These are phyloP conservation scores for Synergus umbraculus DNA, from an alignment of 2,888 invertebrate genomes.

Conservation along the genomic window DNA sequence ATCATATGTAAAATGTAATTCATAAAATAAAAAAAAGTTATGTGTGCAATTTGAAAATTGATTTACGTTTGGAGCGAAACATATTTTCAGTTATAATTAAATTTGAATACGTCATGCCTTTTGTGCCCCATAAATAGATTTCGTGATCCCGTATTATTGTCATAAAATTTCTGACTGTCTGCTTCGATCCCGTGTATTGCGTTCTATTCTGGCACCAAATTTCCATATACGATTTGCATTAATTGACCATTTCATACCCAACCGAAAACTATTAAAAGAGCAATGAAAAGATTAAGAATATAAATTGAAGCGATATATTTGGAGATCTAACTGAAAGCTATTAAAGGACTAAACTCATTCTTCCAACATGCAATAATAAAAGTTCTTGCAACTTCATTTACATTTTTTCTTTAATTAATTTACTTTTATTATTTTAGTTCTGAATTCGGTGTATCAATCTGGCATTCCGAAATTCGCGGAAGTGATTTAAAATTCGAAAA, in stretches of 20 bases:
- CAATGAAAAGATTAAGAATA: conserved; percentile 1
- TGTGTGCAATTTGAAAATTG: background rate
- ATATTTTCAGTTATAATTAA: background rate
- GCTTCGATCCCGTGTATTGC: background rate
- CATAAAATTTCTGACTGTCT: conserved; percentile 13
- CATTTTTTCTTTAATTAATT: background rate
- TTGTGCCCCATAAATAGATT: conserved; percentile 5
- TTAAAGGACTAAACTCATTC: background rate
- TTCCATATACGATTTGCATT: conserved; percentile 25
- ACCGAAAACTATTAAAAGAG: conserved; percentile 15
- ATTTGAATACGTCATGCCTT: background rate
- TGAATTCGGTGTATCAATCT: too few relatives aligned
- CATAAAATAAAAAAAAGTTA: background rate
- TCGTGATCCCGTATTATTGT: conserved; percentile 4
- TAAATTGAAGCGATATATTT: conserved; percentile 21
- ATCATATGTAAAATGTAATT: background rate
- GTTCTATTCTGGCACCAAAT: background rate
- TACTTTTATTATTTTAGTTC: too few relatives aligned
- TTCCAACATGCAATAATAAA: background rate
- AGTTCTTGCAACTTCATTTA: background rate
- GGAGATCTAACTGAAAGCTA: background rate
- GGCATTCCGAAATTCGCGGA: too few relatives aligned
- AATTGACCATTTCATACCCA: background rate
- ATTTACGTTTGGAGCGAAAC: background rate
- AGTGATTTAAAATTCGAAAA: background rate